A percentile compares a stretch with the other conserved stretches of the same genome.
These are phyloP conservation scores for Danio aesculapii DNA, from an alignment of 2,797 vertebrate species.

Conservation along the genomic window DNA sequence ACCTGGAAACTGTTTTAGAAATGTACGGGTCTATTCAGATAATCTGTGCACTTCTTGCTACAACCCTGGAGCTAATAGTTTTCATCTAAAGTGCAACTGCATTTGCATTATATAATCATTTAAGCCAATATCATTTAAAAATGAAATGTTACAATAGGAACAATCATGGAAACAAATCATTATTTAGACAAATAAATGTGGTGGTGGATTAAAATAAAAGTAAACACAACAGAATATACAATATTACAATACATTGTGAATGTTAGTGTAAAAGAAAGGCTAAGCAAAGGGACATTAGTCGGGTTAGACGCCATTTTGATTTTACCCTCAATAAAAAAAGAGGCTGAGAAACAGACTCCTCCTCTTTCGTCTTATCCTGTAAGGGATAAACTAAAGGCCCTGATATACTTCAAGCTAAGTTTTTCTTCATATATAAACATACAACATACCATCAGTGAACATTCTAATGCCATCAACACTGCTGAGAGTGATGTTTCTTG, in stretches of 20 bases:
- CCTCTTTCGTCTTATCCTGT: too few relatives aligned
- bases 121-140: neutral
- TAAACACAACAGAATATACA: neutral
- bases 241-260: neutral
- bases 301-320: neutral
- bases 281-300: neutral
- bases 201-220: neutral
- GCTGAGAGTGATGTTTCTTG: too few relatives aligned
- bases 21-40: neutral
- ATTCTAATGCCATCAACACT: too few relatives aligned
- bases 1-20: neutral
- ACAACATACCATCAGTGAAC: too few relatives aligned
- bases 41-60: constrained; percentile 20
- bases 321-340: neutral
- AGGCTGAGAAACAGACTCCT: too few relatives aligned
- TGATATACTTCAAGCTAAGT: too few relatives aligned
- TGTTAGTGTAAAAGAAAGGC: constrained; percentile 14
- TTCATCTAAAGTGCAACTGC: constrained; percentile 34
- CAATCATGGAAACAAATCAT: neutral
- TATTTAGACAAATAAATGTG: constrained; percentile 15
- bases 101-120: constrained; percentile 1
- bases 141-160: neutral
- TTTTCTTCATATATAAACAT: too few relatives aligned
- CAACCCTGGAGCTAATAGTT: constrained; percentile 22
- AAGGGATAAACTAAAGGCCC: neutral